phyloP scores from a whole-genome alignment of 2,888 invertebrate genomes.

The Anaspis maculata region DNA sequence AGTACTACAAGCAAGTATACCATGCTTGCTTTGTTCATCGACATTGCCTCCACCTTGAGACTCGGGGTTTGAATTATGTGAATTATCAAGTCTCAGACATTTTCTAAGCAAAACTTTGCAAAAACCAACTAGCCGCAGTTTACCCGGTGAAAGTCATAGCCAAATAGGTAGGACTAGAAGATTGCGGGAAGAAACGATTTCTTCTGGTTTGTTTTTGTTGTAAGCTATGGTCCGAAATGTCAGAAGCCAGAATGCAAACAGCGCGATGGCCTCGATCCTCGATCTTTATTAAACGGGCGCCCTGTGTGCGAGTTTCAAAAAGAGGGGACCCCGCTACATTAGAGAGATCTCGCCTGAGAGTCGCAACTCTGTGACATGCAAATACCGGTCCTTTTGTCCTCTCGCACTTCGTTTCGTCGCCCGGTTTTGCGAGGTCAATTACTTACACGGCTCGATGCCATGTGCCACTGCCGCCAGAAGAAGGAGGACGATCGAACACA shows the following conservation, averaged over 20 bases:
- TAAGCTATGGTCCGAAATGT: background rate
- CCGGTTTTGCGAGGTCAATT: slow-evolving; percentile 21
- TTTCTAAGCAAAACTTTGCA: too few species aligned
- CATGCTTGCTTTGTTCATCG: too few species aligned
- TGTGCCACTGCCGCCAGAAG: slow-evolving; percentile 25
- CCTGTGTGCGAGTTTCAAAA: slow-evolving; percentile 14
- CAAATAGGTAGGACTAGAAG: too few species aligned
- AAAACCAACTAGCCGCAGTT: too few species aligned
- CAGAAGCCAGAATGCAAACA: slow-evolving; percentile 25
- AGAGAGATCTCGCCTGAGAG: slow-evolving; percentile 9
- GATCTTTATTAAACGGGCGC: slow-evolving; percentile 23
- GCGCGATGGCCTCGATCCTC: too few species aligned
- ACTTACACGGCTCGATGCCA: slow-evolving; percentile 35
- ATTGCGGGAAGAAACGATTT: background rate
- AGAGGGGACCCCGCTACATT: slow-evolving; percentile 14
- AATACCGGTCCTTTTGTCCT: slow-evolving; percentile 27
- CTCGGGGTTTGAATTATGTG: too few species aligned
- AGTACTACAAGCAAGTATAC: too few species aligned
- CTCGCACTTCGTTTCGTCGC: slow-evolving; percentile 11
- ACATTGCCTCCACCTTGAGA: too few species aligned
- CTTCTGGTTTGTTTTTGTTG: background rate
- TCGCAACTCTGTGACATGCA: slow-evolving; percentile 26
- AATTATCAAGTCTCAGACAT: too few species aligned
- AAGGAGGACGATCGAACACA: slow-evolving; percentile 19
- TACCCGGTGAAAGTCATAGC: too few species aligned